A percentile compares a stretch with the other conserved stretches of the same genome.
Evolutionary conservation across 53 echinoderm and acorn worm genomes (phyloP).

Genomic region (Hippasteria phrygiana): DNA sequence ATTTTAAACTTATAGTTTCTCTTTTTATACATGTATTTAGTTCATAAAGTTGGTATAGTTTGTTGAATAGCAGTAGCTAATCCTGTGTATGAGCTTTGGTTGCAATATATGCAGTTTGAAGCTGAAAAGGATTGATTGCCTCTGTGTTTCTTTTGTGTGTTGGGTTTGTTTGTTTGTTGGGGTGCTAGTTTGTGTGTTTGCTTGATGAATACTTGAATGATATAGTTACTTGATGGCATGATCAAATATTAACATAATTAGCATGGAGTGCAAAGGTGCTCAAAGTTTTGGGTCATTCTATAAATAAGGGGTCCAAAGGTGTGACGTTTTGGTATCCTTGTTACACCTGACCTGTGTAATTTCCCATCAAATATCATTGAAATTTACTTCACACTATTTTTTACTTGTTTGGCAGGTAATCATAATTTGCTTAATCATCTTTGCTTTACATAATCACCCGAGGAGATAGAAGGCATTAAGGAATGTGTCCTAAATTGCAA

Average conservation of each 20-base stretch:
- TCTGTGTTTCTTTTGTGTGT: constrained; percentile 4
- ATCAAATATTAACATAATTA: not conserved
- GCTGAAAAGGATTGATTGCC: constrained; percentile 15
- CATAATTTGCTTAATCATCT: too few relatives aligned
- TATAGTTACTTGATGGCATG: not conserved
- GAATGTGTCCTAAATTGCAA: too few relatives aligned
- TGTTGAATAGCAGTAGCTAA: not conserved
- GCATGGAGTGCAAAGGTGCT: not conserved
- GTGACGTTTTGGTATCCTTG: too few relatives aligned
- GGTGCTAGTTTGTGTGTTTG: constrained; percentile 36
- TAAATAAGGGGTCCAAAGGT: too few relatives aligned
- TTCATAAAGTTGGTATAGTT: constrained; percentile 17
- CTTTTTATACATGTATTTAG: constrained; percentile 28
- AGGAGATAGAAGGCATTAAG: too few relatives aligned
- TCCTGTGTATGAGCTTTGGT: constrained; percentile 23
- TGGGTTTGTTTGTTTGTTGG: too few relatives aligned
- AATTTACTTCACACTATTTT: too few relatives aligned
- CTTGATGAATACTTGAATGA: not conserved
- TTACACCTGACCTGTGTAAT: too few relatives aligned
- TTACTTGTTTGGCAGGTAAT: too few relatives aligned
- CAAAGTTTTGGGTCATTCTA: too few relatives aligned
- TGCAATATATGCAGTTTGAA: constrained; percentile 62
- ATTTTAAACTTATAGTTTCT: not conserved
- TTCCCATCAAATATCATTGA: too few relatives aligned
- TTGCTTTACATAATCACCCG: too few relatives aligned